Conservation (phyloP, 2,888 invertebrate genomes). For the Agrochola circellaris region DNA sequence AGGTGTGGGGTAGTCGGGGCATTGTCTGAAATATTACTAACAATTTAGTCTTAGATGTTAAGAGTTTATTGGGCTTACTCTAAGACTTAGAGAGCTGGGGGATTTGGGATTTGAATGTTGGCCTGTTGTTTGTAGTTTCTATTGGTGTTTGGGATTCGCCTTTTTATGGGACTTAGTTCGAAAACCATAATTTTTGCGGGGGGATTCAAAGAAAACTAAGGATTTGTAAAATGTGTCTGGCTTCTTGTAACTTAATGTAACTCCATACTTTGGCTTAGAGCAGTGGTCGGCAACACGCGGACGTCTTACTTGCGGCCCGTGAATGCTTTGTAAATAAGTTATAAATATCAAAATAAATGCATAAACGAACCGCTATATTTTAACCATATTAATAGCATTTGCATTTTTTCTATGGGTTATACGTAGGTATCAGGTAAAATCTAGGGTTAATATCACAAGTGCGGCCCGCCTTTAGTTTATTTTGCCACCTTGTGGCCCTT, state of each 20-base stretch:
- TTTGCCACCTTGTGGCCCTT: too few species aligned
- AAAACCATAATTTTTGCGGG: not conserved
- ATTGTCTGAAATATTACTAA: slow-evolving; percentile 32
- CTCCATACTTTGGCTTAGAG: not conserved
- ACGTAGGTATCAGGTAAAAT: too few species aligned
- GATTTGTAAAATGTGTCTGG: not conserved
- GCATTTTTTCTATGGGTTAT: too few species aligned
- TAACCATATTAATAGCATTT: too few species aligned
- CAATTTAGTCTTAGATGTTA: slow-evolving; percentile 8
- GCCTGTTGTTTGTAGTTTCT: not conserved
- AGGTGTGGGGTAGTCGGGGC: not conserved
- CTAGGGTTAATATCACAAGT: too few species aligned
- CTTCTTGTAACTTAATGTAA: not conserved
- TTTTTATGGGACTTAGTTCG: not conserved
- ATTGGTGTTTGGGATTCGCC: not conserved
- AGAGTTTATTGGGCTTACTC: not conserved
- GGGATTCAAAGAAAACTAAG: not conserved
- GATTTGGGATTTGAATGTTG: not conserved
- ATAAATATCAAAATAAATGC: too few species aligned
- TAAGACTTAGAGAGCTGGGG: not conserved
- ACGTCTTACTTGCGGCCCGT: too few species aligned
- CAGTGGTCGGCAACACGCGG: too few species aligned
- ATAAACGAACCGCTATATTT: too few species aligned
- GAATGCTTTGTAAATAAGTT: too few species aligned
- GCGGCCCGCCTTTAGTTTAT: too few species aligned